A percentile compares a stretch with the other conserved stretches of the same genome.
These are phyloP conservation scores for Xerus rutilus DNA, from an alignment of 2,797 vertebrate species.

Conservation along the genomic window DNA sequence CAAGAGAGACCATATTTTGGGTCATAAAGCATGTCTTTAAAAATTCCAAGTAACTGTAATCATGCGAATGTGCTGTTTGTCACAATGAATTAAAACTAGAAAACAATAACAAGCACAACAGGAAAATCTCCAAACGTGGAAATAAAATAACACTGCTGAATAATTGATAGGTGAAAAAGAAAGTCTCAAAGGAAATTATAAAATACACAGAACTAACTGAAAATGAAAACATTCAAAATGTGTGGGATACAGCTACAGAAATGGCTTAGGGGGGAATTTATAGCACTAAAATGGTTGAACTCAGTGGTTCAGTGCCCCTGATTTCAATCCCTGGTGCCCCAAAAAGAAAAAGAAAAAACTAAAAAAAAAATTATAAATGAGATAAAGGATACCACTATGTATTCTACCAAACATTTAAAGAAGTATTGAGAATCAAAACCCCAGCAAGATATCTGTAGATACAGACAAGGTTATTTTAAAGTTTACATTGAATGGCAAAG, in stretches of 20 bases:
- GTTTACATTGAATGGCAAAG: neutral
- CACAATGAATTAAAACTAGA: neutral
- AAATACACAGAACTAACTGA: neutral
- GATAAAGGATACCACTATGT: neutral
- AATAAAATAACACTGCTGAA: neutral
- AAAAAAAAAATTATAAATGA: neutral
- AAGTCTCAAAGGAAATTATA: neutral
- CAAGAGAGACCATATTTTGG: neutral
- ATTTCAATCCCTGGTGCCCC: too few species aligned
- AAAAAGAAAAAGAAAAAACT: neutral
- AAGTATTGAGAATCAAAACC: neutral
- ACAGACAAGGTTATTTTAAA: neutral
- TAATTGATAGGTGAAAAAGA: neutral
- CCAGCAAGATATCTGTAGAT: neutral
- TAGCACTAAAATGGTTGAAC: neutral
- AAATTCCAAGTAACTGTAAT: neutral
- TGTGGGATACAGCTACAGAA: neutral
- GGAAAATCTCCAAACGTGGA: neutral
- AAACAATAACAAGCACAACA: neutral
- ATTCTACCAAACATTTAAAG: neutral
- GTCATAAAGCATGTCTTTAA: neutral
- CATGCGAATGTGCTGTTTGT: neutral
- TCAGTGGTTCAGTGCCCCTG: too few species aligned
- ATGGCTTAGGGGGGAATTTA: neutral
- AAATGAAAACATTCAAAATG: slow-evolving; percentile 14